These are phyloP conservation scores for Amaurobius ferox DNA, from an alignment of 2,888 invertebrate genomes.

Conservation along the genomic window DNA sequence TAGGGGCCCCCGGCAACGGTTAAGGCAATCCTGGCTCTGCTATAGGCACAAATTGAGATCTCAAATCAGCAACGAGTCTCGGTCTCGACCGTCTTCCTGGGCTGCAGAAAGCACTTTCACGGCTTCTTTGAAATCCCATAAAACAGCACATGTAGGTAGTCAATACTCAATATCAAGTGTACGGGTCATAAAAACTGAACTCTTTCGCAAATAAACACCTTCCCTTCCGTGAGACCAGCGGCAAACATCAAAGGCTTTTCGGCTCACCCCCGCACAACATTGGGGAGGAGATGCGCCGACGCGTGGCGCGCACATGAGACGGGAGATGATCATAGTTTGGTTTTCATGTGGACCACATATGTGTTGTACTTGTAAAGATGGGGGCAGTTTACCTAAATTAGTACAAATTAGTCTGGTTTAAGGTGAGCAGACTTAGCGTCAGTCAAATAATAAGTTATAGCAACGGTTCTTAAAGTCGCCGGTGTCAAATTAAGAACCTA, in stretches of 20 bases:
- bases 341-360: slow-evolving; percentile 46
- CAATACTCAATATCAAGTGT: not conserved
- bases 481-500: no score
- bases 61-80: no score
- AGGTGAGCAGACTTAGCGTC: no score
- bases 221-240: slow-evolving; percentile 36
- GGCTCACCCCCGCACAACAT: not conserved
- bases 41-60: no score
- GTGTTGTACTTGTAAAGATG: slow-evolving; percentile 18
- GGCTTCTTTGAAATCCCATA: slow-evolving; percentile 35
- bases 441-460: no score
- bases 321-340: slow-evolving; percentile 31
- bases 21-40: no score
- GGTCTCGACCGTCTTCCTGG: no score
- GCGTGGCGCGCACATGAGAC: slow-evolving; percentile 61
- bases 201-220: slow-evolving; percentile 68
- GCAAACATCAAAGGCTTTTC: slow-evolving; percentile 42
- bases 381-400: not conserved
- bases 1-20: no score
- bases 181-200: slow-evolving; percentile 40
- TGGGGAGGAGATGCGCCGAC: slow-evolving; percentile 53
- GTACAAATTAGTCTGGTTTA: slow-evolving; percentile 8
- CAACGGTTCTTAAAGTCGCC: no score
- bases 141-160: slow-evolving; percentile 25
- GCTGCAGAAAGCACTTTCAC: not conserved